Percentiles rank a stretch among this genome's conserved stretches.
Evolutionary conservation across 1,140 invertebrate genomes (phyloP).

Genomic region (Saccostrea cuccullata): DNA sequence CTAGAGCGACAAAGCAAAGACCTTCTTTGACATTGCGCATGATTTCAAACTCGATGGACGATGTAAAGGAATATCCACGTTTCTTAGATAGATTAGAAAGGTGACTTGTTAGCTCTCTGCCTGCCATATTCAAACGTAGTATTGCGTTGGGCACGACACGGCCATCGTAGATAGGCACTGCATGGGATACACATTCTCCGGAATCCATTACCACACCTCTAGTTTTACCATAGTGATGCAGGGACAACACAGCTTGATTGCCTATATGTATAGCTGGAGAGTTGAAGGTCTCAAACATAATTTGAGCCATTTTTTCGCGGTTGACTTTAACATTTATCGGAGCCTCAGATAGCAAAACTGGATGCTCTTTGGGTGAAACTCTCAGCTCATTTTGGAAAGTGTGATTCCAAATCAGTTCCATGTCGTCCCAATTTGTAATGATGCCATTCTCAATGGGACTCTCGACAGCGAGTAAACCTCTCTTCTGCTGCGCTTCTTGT

Average conservation of each 20-base stretch:
- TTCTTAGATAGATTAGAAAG: too few relatives aligned
- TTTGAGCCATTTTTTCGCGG: constrained; percentile 2
- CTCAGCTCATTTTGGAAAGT: background rate
- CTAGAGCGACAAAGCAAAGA: too few relatives aligned
- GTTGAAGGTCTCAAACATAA: constrained; percentile 14
- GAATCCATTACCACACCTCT: background rate
- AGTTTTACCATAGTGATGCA: background rate
- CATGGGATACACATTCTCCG: background rate
- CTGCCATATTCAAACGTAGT: too few relatives aligned
- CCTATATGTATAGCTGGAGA: background rate
- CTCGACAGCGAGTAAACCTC: background rate
- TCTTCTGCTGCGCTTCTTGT: background rate
- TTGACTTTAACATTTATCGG: background rate
- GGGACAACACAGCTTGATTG: background rate
- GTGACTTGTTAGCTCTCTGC: too few relatives aligned
- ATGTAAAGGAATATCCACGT: too few relatives aligned
- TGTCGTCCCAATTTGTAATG: background rate
- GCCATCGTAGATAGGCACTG: background rate
- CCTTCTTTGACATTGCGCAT: too few relatives aligned
- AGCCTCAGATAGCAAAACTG: background rate
- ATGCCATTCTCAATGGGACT: background rate
- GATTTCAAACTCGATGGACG: too few relatives aligned
- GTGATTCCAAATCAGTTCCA: background rate
- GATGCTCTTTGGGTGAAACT: background rate
- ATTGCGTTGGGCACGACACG: background rate